These are phyloP conservation scores for Drosophila equinoxialis DNA, from an alignment of 1,140 invertebrate genomes.

Conservation along the genomic window DNA sequence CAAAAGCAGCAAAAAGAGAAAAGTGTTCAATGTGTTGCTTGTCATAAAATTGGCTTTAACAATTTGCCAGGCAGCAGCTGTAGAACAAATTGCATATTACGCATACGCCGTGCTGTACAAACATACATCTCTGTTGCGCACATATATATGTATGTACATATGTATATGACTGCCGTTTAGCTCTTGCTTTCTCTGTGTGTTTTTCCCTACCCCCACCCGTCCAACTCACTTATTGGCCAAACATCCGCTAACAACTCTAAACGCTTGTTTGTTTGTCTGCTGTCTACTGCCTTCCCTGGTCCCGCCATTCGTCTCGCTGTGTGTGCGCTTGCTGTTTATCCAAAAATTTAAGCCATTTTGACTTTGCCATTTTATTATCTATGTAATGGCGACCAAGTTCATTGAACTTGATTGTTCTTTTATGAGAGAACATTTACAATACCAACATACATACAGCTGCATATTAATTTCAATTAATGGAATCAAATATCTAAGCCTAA, in stretches of 20 bases:
- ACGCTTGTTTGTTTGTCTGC: conserved; percentile 58
- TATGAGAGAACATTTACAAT: not conserved
- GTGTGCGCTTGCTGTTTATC: conserved; percentile 8
- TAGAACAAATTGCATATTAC: conserved; percentile 77
- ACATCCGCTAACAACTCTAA: conserved; percentile 56
- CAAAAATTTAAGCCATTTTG: conserved; percentile 13
- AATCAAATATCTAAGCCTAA: not conserved
- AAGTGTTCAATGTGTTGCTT: conserved; percentile 58
- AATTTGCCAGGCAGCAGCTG: conserved; percentile 69
- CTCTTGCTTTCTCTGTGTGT: not conserved
- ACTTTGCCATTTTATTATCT: conserved; percentile 10
- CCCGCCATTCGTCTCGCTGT: not conserved
- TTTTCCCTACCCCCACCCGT: not conserved
- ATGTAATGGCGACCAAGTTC: not conserved
- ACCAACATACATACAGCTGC: not conserved
- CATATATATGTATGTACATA: conserved; percentile 22
- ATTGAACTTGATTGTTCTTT: conserved; percentile 4
- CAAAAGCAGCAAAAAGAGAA: conserved; percentile 7
- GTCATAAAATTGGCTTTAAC: conserved; percentile 65
- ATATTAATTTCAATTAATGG: not conserved
- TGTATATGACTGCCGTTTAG: conserved; percentile 1
- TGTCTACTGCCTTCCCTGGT: conserved; percentile 11
- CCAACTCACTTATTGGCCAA: conserved; percentile 40
- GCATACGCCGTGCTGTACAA: conserved; percentile 66
- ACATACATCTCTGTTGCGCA: not conserved